Conservation (phyloP, 2,797 vertebrate genomes). For the Megaceryle alcyon region DNA sequence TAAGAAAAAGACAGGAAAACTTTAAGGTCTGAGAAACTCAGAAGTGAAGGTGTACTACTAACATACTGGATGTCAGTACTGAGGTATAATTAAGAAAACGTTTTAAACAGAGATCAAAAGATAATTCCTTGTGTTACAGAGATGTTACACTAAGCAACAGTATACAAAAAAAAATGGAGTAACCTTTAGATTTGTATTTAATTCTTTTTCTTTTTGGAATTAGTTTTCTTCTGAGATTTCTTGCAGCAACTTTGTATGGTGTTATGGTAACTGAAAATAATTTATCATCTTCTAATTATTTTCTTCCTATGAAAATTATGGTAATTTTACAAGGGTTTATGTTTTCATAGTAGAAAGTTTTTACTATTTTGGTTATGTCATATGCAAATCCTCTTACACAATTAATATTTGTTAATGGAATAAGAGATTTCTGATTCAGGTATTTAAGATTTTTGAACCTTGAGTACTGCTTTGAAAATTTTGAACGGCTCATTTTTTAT, state of each 20-base stretch:
- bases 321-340: not conserved
- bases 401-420: not conserved
- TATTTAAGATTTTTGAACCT: not conserved
- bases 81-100: not conserved
- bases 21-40: not conserved
- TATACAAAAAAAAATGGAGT: not conserved
- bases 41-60: not conserved
- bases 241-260: not conserved
- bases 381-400: not conserved
- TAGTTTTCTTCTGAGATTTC: not conserved
- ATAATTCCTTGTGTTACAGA: not conserved
- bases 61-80: not conserved
- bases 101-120: not conserved
- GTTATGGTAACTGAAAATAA: not conserved
- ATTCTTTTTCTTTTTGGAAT: not conserved
- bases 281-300: not conserved
- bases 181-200: not conserved
- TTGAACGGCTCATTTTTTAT: not conserved
- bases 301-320: not conserved
- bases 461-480: not conserved
- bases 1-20: not conserved
- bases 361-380: not conserved
- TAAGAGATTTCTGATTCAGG: not conserved
- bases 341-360: not conserved
- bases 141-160: not conserved